These are phyloP conservation scores for Urocolius indicus DNA, from an alignment of 2,113 vertebrate genomes.

Conservation along the genomic window DNA sequence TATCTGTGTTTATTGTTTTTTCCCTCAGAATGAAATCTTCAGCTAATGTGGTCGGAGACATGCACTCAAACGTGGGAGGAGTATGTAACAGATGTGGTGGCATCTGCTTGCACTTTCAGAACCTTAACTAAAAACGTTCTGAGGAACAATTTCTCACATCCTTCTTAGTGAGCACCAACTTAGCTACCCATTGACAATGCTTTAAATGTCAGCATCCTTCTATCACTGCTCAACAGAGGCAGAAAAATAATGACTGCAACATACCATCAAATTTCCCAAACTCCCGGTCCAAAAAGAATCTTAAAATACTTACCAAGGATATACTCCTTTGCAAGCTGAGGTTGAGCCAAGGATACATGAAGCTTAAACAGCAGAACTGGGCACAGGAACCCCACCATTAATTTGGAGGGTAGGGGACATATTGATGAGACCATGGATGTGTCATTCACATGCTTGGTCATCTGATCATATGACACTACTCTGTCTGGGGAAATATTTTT, in stretches of 20 bases:
- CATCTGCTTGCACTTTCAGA: constrained; percentile 53
- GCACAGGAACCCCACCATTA: neutral
- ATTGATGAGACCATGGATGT: neutral
- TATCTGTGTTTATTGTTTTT: neutral
- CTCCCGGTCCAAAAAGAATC: neutral
- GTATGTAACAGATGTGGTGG: constrained; percentile 24
- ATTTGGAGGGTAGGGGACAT: neutral
- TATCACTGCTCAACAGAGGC: neutral
- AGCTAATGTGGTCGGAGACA: neutral
- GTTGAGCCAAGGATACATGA: neutral
- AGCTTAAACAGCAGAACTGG: neutral
- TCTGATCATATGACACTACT: neutral
- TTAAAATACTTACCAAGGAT: neutral
- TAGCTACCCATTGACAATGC: constrained; percentile 2
- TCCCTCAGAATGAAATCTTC: neutral
- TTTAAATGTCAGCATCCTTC: constrained; percentile 40
- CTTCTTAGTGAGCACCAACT: constrained; percentile 11
- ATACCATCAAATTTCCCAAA: neutral
- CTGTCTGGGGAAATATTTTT: neutral
- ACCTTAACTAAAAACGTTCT: constrained; percentile 37
- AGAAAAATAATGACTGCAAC: neutral
- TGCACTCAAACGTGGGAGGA: neutral
- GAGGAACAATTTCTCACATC: neutral
- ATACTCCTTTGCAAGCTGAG: neutral
- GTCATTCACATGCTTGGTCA: neutral